Evolutionary conservation across 2,797 vertebrate genomes (phyloP), one percentile per base, ranked within the genome.

Genomic region (Alca torda): DNA sequence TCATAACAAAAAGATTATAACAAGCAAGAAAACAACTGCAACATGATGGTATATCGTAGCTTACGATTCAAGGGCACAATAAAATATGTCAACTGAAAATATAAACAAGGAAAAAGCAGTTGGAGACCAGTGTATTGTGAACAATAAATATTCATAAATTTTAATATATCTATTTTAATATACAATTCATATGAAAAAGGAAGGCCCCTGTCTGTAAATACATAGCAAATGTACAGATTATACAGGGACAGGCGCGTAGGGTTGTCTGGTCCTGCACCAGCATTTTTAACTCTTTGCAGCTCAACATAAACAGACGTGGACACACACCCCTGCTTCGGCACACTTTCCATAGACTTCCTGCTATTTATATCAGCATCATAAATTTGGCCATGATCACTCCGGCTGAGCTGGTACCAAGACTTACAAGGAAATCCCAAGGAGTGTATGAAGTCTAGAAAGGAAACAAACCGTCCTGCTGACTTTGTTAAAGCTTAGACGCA

Each of bases 1-100:
- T 88, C 63, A n/a, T 77, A 82, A 96, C 84, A 95, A 91, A 93
- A 81, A 88, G 96, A 78, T 75, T 89, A 12, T 84, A 96, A 96
- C 93, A 94, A 93, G 68, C 61, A 67, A 93, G 84, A 54, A 61
- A 95, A 93, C 1, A 0, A 82, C 68, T 92, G 69, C 84, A 90
- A 84, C 87, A 25, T 77, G 37, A 90, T 85, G 78, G 61, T 79
- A 4, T 87, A 78, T 68, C 68, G 46, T 60, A 93, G 69, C 81
- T 91, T 46, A n/a, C 50, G 77, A 5, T 76, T 91, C 70, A 57
- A 67, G 43, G 68, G 50, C 46, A 65, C 1, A 19, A 61, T 67
- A 75, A 86, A 84, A 84, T 45, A 46, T 74, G 65, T 72, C 79
- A 78, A 23, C 69, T 89, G 85, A 59, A 95, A 74, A 86, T 19